These are phyloP conservation scores for Phylloscopus collybita DNA, from an alignment of 2,797 vertebrate species.

Conservation along the genomic window DNA sequence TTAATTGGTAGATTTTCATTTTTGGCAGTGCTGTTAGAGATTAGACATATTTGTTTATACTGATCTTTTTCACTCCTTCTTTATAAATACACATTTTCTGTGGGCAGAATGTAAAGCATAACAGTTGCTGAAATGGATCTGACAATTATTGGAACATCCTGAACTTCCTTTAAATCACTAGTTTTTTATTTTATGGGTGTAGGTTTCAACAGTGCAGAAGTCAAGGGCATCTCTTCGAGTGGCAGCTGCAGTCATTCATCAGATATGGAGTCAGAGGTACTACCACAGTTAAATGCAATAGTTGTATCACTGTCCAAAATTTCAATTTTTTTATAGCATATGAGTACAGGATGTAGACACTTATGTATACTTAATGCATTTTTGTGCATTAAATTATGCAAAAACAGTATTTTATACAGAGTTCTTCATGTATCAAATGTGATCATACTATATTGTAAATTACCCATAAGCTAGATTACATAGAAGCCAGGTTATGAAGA, in stretches of 20 bases:
- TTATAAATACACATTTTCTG: slow-evolving; percentile 37
- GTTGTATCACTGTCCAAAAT: background rate
- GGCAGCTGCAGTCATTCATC: background rate
- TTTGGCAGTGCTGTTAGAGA: background rate
- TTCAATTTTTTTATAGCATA: background rate
- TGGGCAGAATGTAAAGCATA: background rate
- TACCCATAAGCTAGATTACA: background rate
- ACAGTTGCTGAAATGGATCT: background rate
- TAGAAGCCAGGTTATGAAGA: background rate
- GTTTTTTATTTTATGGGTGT: background rate
- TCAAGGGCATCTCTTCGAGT: background rate
- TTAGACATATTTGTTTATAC: background rate
- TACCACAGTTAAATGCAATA: background rate
- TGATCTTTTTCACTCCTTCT: background rate
- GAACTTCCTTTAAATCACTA: background rate
- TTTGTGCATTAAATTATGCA: background rate
- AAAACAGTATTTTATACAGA: background rate
- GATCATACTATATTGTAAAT: background rate
- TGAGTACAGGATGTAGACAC: background rate
- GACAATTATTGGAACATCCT: background rate
- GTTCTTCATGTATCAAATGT: background rate
- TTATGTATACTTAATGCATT: background rate
- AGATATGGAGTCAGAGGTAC: background rate
- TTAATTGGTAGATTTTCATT: background rate
- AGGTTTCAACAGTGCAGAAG: background rate